Evolutionary conservation across 2,888 invertebrate species (phyloP).

Genomic region (Caenorhabditis sulstoni): DNA sequence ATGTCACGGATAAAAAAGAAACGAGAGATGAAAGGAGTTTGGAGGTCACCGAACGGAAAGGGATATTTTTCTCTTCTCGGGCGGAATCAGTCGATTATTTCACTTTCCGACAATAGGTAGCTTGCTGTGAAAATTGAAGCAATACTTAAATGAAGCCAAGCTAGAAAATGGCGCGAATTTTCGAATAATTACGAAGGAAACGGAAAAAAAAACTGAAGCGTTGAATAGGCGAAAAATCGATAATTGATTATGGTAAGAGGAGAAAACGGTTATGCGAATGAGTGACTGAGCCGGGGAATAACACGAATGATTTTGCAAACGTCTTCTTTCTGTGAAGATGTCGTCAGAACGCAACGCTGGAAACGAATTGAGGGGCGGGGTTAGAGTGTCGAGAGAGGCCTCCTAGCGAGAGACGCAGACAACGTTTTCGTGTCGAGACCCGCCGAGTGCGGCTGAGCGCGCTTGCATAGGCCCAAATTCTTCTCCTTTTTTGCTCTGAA

Average conservation of each 20-base stretch:
- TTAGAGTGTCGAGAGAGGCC: not conserved
- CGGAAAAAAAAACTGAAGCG: no score
- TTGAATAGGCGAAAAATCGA: not conserved
- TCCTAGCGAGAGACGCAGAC: constrained; percentile 31
- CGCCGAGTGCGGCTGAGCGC: constrained; percentile 27
- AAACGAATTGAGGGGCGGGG: constrained; percentile 12
- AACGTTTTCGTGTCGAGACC: constrained; percentile 45
- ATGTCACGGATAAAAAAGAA: not conserved
- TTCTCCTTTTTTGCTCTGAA: constrained; percentile 14
- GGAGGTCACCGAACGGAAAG: no score
- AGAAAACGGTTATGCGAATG: no score
- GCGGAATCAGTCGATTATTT: no score
- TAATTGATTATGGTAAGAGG: not conserved
- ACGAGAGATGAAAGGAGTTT: not conserved
- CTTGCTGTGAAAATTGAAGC: no score
- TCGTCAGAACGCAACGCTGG: constrained; percentile 3
- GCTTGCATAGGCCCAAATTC: constrained; percentile 31
- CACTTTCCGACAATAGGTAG: no score
- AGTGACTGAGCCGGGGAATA: not conserved
- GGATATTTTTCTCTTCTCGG: no score
- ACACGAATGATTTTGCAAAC: not conserved
- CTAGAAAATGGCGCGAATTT: not conserved
- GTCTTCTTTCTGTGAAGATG: not conserved
- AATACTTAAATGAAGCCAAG: no score
- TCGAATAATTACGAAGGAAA: not conserved